These are phyloP conservation scores for Dexiosoma caninum DNA, from an alignment of 2,888 invertebrate genomes.

Conservation along the genomic window DNA sequence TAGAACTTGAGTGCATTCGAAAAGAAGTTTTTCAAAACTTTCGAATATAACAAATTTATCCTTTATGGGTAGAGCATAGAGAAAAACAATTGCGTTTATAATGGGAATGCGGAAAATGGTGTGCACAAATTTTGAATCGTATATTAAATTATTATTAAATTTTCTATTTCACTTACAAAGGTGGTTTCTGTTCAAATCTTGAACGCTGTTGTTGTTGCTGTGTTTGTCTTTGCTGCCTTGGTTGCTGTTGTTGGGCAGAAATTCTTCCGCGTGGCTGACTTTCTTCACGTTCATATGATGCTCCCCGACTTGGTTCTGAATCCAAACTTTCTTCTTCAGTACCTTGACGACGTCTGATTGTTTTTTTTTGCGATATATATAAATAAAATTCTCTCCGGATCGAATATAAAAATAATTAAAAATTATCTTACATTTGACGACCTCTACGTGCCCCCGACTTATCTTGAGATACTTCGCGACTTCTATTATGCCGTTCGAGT, in stretches of 20 bases:
- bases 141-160: too few relatives aligned
- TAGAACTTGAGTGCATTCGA: too few relatives aligned
- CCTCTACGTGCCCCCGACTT: conserved; percentile 65
- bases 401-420: neutral
- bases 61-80: too few relatives aligned
- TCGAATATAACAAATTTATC: too few relatives aligned
- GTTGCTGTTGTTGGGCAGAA: conserved; percentile 23
- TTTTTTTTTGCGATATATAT: neutral
- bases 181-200: conserved; percentile 43
- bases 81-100: too few relatives aligned
- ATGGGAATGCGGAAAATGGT: too few relatives aligned
- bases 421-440: conserved; percentile 70
- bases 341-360: conserved; percentile 68
- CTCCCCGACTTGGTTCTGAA: conserved; percentile 72
- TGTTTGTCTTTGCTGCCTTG: conserved; percentile 55
- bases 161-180: conserved; percentile 54
- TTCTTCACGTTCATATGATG: conserved; percentile 70
- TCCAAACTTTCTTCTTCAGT: conserved; percentile 72
- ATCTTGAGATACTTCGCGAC: conserved; percentile 67
- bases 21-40: too few relatives aligned
- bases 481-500: conserved; percentile 65
- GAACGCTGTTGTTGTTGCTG: conserved; percentile 58
- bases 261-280: conserved; percentile 67
- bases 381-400: neutral
- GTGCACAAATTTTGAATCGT: too few relatives aligned